These are phyloP conservation scores for Palythoa grandis DNA, from an alignment of 92 coral and sea anemone species.

Conservation along the genomic window DNA sequence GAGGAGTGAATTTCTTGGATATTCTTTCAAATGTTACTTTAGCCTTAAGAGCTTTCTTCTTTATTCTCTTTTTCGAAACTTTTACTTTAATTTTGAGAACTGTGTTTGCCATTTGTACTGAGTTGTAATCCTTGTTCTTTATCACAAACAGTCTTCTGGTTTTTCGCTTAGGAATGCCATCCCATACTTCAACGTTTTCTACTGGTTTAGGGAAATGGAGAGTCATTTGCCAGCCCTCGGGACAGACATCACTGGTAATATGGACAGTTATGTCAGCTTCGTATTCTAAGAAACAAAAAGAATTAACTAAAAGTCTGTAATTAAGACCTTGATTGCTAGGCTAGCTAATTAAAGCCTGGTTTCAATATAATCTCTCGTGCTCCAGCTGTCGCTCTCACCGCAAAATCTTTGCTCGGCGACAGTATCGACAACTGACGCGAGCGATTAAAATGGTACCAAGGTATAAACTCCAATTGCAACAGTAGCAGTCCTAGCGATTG, in stretches of 20 bases:
- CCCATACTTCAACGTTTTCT: neutral
- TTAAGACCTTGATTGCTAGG: too few relatives aligned
- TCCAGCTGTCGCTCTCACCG: too few relatives aligned
- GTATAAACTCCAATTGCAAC: too few relatives aligned
- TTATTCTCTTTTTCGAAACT: neutral
- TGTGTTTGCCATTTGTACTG: neutral
- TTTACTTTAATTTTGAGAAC: neutral
- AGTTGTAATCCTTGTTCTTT: neutral
- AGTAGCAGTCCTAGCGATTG: too few relatives aligned
- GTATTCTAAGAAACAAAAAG: neutral
- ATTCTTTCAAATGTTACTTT: neutral
- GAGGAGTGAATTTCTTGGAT: neutral
- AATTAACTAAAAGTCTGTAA: neutral
- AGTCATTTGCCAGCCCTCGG: conserved; percentile 2
- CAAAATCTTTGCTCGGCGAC: too few relatives aligned
- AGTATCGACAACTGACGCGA: too few relatives aligned
- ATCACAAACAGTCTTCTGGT: neutral
- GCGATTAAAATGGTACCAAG: too few relatives aligned
- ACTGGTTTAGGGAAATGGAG: neutral
- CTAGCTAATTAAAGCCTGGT: too few relatives aligned
- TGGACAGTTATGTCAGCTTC: neutral
- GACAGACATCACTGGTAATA: neutral
- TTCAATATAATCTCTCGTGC: too few relatives aligned
- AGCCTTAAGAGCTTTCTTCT: neutral
- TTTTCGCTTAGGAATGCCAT: neutral